Evolutionary conservation across 2,888 invertebrate genomes (phyloP).

Genomic region (Nemurella pictetii): DNA sequence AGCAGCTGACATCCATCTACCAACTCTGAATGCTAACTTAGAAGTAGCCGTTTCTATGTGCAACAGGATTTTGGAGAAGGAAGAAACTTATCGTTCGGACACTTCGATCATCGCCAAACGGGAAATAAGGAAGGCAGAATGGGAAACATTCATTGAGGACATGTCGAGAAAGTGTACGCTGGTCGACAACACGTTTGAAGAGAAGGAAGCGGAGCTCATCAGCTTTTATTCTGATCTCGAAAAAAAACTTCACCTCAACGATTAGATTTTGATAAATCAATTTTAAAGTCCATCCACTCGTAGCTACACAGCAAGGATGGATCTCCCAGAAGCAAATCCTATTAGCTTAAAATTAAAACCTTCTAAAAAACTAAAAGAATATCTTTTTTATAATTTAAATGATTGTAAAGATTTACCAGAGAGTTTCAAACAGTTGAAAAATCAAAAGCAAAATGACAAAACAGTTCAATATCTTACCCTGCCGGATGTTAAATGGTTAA

Average conservation of each 20-base stretch:
- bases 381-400: conserved; percentile 11
- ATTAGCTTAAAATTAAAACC: conserved; percentile 57
- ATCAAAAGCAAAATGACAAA: neutral
- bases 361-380: conserved; percentile 60
- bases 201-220: conserved; percentile 75
- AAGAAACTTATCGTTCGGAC: conserved; percentile 59
- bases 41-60: conserved; percentile 66
- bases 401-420: conserved; percentile 23
- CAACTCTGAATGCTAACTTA: conserved; percentile 66
- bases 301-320: conserved; percentile 19
- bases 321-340: conserved; percentile 31
- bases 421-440: neutral
- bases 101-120: conserved; percentile 55
- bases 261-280: conserved; percentile 17
- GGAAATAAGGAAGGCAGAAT: conserved; percentile 61
- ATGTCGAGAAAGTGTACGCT: conserved; percentile 74
- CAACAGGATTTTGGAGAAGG: conserved; percentile 63
- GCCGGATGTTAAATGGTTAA: conserved; percentile 38
- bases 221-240: conserved; percentile 76
- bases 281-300: conserved; percentile 32
- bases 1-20: conserved; percentile 62
- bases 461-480: conserved; percentile 8
- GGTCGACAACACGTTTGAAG: conserved; percentile 75
- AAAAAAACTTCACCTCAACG: conserved; percentile 65
- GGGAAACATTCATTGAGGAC: conserved; percentile 76